Conservation (phyloP, 2,113 vertebrate genomes). For the Eurystomus gularis region DNA sequence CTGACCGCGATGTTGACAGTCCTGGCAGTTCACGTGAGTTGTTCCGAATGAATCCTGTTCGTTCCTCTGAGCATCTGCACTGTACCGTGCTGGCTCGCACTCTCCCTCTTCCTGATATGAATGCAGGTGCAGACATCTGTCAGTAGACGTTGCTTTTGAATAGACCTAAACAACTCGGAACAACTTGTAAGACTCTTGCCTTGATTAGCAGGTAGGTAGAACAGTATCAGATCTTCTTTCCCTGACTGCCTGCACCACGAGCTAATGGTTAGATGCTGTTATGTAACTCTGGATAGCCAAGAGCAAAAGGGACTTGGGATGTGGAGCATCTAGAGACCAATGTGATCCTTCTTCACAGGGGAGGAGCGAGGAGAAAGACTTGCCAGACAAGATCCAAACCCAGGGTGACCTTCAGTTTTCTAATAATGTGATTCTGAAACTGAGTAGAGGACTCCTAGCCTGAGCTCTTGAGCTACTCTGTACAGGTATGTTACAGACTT, state of each 20-base stretch:
- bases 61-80: not conserved
- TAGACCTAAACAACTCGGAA: not conserved
- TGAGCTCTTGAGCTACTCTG: not conserved
- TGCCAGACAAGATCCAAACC: not conserved
- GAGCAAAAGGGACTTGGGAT: not conserved
- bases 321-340: rapidly evolving
- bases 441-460: not conserved
- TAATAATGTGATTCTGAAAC: not conserved
- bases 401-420: not conserved
- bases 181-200: not conserved
- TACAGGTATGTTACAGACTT: not conserved
- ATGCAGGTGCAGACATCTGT: not conserved
- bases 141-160: not conserved
- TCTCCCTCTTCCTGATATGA: not conserved
- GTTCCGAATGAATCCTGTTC: not conserved
- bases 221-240: not conserved
- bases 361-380: not conserved
- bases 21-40: not conserved
- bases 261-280: rapidly evolving
- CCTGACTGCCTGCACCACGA: too few species aligned
- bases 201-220: not conserved
- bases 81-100: not conserved
- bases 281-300: not conserved
- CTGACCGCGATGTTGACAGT: rapidly evolving
- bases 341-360: not conserved